phyloP scores from a whole-genome alignment of 2,797 vertebrate genomes.

The Limosa lapponica region DNA sequence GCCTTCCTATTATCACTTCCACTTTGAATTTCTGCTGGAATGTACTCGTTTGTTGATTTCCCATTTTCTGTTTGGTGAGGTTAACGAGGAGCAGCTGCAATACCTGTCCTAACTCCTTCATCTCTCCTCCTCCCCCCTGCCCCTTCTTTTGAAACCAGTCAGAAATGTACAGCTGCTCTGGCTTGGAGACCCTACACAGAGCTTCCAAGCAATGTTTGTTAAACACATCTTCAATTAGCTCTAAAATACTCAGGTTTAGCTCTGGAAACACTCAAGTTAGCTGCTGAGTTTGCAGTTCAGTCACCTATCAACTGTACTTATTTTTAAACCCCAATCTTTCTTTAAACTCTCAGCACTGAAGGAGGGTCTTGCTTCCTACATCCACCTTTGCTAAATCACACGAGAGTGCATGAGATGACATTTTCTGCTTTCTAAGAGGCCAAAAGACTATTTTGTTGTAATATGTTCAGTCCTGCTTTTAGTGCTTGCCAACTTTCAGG shows the following conservation, averaged over 20 bases:
- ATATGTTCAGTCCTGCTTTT: not conserved
- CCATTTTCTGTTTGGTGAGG: not conserved
- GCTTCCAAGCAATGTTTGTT: constrained; percentile 1
- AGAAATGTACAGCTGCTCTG: constrained; percentile 3
- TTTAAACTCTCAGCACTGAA: not conserved
- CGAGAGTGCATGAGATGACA: not conserved
- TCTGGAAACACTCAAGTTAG: constrained; percentile 19
- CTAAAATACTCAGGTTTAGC: not conserved
- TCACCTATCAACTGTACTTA: not conserved
- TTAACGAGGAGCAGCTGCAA: constrained; percentile 27
- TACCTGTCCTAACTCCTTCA: constrained; percentile 3
- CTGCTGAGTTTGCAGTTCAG: not conserved
- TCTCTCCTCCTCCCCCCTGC: not conserved
- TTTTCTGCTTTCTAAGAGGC: not conserved
- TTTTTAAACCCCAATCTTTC: not conserved
- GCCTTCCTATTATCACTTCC: constrained; percentile 1
- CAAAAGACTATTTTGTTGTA: not conserved
- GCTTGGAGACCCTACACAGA: not conserved
- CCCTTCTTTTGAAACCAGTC: not conserved
- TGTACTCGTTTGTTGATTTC: not conserved
- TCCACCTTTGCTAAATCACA: not conserved
- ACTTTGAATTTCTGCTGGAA: constrained; percentile 44
- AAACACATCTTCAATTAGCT: constrained; percentile 8
- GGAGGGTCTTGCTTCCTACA: not conserved
- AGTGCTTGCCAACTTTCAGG: not conserved